These are phyloP conservation scores for Emydoidea blandingii DNA, from an alignment of 2,797 vertebrate genomes.

Conservation along the genomic window DNA sequence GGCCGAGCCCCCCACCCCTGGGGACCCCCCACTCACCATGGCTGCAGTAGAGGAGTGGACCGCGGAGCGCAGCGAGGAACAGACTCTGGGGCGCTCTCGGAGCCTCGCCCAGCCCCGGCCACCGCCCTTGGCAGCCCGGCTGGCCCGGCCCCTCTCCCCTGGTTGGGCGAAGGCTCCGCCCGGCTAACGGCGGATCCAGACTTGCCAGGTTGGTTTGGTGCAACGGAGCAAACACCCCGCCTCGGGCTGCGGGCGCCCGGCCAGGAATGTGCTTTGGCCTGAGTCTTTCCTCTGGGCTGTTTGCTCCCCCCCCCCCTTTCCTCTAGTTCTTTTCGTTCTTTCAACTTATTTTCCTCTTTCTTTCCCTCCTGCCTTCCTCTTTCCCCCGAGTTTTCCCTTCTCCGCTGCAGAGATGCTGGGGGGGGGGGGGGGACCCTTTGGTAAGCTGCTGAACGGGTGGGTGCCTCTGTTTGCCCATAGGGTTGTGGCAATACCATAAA, in stretches of 20 bases:
- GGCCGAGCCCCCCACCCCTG: too few species aligned
- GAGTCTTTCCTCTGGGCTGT: too few species aligned
- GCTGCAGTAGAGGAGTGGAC: background rate
- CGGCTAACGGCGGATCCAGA: background rate
- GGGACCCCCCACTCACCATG: slow-evolving; percentile 54
- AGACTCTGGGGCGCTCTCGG: background rate
- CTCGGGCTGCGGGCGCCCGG: too few species aligned
- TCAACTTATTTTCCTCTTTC: too few species aligned
- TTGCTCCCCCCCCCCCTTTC: rapidly evolving
- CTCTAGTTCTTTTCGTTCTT: too few species aligned
- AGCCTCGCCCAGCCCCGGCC: background rate
- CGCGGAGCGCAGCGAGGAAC: rapidly evolving
- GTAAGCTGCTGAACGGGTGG: background rate
- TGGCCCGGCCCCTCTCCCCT: background rate
- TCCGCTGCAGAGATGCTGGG: too few species aligned
- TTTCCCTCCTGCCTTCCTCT: too few species aligned
- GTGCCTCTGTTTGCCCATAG: background rate
- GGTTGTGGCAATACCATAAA: too few species aligned
- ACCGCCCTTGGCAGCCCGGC: slow-evolving; percentile 1
- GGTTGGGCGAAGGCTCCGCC: slow-evolving; percentile 4
- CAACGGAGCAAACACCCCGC: too few species aligned
- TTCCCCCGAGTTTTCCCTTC: background rate
- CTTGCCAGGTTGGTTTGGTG: background rate
- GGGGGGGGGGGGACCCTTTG: rapidly evolving
- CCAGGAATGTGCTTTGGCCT: too few species aligned